phyloP scores from a whole-genome alignment of 2,888 invertebrate species.

The Drosophila monieri region DNA sequence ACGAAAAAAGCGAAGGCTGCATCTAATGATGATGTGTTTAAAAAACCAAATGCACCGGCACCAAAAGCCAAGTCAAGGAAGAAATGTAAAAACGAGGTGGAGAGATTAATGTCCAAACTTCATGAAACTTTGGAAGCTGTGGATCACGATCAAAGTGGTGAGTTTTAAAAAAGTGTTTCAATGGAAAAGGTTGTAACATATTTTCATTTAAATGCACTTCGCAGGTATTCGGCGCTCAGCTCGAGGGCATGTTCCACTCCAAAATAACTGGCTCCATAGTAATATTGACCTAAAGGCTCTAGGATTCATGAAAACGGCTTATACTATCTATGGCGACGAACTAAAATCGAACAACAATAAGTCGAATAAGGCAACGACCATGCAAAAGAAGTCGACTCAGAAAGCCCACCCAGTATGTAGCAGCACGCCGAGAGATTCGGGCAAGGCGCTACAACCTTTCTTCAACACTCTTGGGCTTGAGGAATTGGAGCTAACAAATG shows the following conservation, averaged over 20 bases:
- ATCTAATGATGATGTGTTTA: constrained; percentile 43
- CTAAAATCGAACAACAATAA: background rate
- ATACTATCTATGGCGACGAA: background rate
- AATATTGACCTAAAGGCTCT: background rate
- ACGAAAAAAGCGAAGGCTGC: background rate
- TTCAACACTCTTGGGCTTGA: constrained; percentile 4
- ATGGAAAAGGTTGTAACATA: background rate
- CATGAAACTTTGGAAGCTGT: background rate
- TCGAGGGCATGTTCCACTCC: constrained; percentile 66
- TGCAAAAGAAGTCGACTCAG: background rate
- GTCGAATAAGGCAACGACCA: background rate
- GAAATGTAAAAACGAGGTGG: constrained; percentile 13
- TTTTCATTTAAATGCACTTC: background rate
- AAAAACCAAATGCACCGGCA: constrained; percentile 55
- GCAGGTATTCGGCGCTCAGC: constrained; percentile 68
- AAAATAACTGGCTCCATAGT: constrained; percentile 47
- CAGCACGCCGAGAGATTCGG: constrained; percentile 17
- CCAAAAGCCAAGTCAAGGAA: background rate
- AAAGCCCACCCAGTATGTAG: constrained; percentile 23
- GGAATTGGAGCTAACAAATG: background rate
- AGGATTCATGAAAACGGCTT: background rate
- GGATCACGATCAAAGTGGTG: constrained; percentile 11
- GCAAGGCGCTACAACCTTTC: background rate
- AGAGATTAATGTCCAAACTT: constrained; percentile 8
- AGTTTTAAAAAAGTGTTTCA: too few relatives aligned